Evolutionary conservation across 1,140 invertebrate species (phyloP), one percentile per base, ranked within the genome.

Genomic region (Pseudachorutes palmiensis): DNA sequence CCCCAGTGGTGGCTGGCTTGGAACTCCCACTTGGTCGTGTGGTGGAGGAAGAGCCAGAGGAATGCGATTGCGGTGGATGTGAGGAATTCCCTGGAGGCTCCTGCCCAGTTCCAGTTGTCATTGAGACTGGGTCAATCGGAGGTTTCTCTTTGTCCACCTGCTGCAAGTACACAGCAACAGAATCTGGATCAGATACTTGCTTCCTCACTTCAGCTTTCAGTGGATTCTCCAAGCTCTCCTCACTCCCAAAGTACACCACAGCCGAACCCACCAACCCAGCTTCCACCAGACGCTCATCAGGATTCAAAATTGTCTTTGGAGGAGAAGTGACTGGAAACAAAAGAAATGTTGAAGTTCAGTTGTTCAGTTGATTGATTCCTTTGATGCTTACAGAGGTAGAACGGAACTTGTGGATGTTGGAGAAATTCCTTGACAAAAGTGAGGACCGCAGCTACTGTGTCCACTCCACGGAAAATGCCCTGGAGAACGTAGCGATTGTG

Each of bases 401-500:
- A 91, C 67, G 84, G 76, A 69, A 82, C 76, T 29, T 81, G 75
- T 24, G 82, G 78, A 76, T 86, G 77, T 29, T 80, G 78, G 28
- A 92, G 77, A 78, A 86, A 86, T 68, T 80, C 78, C 76, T 81
- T 84, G 1, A 92, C 81, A 80, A 91, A 91, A 59, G 86, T 81
- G 51, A 82, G 81, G 2, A 93, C 80, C 65, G 82, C 79, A 72
- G 79, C 77, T 9, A 91, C 79, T 28, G 82, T 86, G 78, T 92
- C 87, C 26, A 79, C 78, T 2, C 89, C 86, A 71, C 80, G 80
- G 75, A 94, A 93, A 14, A 87, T 79, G 12, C 86, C 89, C 79
- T 94, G 91, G 2, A 93, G 79, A 31, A 92, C 87, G 57, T 86
- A 81, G 61, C 85, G 83, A 78, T 92, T 85, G 1, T 89, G 88